Evolutionary conservation across 2,888 invertebrate species (phyloP).

Genomic region (Agonopterix alstromeriana): DNA sequence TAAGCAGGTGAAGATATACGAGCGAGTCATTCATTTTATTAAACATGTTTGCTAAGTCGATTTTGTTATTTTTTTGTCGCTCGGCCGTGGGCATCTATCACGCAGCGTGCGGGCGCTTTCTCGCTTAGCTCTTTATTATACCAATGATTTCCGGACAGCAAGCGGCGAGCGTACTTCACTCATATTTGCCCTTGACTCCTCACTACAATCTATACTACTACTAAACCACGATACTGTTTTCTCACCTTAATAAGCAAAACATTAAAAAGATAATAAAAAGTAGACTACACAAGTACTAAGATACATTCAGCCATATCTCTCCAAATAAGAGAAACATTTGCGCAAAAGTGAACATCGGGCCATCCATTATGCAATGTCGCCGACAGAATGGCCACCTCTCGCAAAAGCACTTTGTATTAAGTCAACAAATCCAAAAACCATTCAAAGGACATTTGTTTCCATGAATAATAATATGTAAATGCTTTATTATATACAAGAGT

Average conservation of each 20-base stretch:
- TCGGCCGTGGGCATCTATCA: slow-evolving; percentile 67
- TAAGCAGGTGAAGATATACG: slow-evolving; percentile 77
- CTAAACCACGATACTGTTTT: too few relatives aligned
- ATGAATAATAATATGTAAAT: slow-evolving; percentile 70
- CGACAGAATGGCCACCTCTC: slow-evolving; percentile 57
- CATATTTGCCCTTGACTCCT: not conserved
- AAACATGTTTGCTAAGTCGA: slow-evolving; percentile 75
- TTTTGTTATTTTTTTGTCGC: slow-evolving; percentile 72
- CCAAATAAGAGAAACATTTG: slow-evolving; percentile 55
- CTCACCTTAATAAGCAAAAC: too few relatives aligned
- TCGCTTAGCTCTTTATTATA: slow-evolving; percentile 68
- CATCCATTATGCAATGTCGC: slow-evolving; percentile 55
- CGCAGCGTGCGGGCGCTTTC: slow-evolving; percentile 71
- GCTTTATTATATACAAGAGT: slow-evolving; percentile 43
- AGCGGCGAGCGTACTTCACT: not conserved
- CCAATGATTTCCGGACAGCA: slow-evolving; percentile 66
- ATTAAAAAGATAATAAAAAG: too few relatives aligned
- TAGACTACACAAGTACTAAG: too few relatives aligned
- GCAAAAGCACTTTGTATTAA: slow-evolving; percentile 68
- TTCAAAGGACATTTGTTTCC: slow-evolving; percentile 69
- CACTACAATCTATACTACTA: too few relatives aligned
- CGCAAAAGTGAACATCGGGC: slow-evolving; percentile 47
- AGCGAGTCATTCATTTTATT: slow-evolving; percentile 73
- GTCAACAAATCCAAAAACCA: slow-evolving; percentile 70
- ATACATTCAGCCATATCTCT: not conserved